phyloP scores from a whole-genome alignment of 2,888 invertebrate species.

The Hirtodrosophila cameraria region DNA sequence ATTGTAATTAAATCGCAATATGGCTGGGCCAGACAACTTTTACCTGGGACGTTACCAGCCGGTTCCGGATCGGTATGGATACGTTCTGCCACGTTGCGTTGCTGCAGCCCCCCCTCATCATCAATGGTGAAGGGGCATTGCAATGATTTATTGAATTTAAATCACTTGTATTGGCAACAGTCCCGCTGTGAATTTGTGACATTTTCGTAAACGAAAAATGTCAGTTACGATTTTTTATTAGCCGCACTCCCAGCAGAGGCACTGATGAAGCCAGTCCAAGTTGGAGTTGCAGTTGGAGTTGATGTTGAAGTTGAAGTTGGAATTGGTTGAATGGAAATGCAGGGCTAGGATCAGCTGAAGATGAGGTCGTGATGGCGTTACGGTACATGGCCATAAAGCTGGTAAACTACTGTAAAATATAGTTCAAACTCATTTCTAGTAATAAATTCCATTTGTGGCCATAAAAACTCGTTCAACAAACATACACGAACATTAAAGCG shows the following conservation, averaged over 20 bases:
- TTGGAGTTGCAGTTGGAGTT: conserved; percentile 5
- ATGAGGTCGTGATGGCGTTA: conserved; percentile 54
- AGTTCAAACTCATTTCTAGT: conserved; percentile 73
- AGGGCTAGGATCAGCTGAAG: conserved; percentile 56
- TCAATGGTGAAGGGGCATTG: conserved; percentile 56
- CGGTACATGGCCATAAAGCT: conserved; percentile 72
- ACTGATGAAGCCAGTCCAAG: conserved; percentile 15
- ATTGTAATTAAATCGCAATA: conserved; percentile 77
- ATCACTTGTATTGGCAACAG: conserved; percentile 83
- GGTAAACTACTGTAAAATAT: conserved; percentile 77
- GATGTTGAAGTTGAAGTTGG: neutral
- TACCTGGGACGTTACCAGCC: conserved; percentile 33
- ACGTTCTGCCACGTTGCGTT: conserved; percentile 5
- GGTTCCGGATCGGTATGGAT: conserved; percentile 49
- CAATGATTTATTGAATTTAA: conserved; percentile 84
- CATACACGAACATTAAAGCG: conserved; percentile 44
- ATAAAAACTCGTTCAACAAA: conserved; percentile 69
- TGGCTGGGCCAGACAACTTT: conserved; percentile 56
- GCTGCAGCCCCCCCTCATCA: conserved; percentile 64
- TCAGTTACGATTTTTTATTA: conserved; percentile 83
- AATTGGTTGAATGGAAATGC: neutral
- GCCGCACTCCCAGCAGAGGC: conserved; percentile 32
- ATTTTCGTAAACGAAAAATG: conserved; percentile 84
- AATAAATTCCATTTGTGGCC: conserved; percentile 64
- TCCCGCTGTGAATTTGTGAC: conserved; percentile 84